Evolutionary conservation across 2,888 invertebrate genomes (phyloP), one percentile per base, ranked within the genome.

Genomic region (Rutpela maculata): DNA sequence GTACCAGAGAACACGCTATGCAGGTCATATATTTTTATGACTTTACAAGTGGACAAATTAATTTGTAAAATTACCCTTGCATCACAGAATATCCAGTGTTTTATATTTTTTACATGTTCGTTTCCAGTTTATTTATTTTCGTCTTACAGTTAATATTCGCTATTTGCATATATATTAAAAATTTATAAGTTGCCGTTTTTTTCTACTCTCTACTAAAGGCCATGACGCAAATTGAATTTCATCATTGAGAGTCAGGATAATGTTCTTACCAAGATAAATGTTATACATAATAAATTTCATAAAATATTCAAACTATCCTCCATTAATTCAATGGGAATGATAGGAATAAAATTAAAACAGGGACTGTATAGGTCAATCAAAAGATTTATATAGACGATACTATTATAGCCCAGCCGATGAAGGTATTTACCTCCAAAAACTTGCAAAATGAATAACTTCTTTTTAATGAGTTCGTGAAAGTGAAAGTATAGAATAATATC

Each of bases 121-220:
- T n/a, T 50, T 50, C n/a, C 50, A 43, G 43, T 43, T 50, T 50
- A 50, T 50, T 50, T n/a, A n/a, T 50, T 50, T 50, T 15, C n/a
- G 50, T n/a, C 50, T 50, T 43, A 43, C 12, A 43, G 43, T 43
- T 43, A 15, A 43, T 43, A 50, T 50, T 50, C 15, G n/a, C n/a
- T 50, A 50, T 50, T 50, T 50, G 50, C 50, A 50, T 50, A 50
- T 50, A 50, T 50, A 50, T 50, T 50, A 50, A 50, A 50, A 50
- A 50, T 50, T 50, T 50, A n/a, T 50, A 50, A 50, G 50, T 50
- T n/a, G 50, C 50, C 50, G 6, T 50, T 50, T 50, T 26, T 50
- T 50, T 50, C 50, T 50, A 15, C 38, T 43, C 15, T 50, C 15
- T 15, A 50, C n/a, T 50, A 50, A n/a, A 50, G 15, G n/a, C 50